Conservation (phyloP, 2,113 vertebrate genomes). For the Zapornia atra region DNA sequence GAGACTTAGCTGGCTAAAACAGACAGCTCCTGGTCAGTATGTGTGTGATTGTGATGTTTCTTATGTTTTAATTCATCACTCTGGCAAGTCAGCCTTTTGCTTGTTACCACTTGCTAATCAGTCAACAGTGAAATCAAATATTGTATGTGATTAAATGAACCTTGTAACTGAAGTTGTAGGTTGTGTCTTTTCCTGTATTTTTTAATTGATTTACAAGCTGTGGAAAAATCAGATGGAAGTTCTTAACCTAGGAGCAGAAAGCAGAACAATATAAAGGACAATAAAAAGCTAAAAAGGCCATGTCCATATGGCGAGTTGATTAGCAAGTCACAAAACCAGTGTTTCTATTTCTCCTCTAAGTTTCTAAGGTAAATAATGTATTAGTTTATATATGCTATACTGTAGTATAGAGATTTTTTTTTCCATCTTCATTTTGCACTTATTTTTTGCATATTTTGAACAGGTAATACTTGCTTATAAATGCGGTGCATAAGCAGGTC, state of each 20-base stretch:
- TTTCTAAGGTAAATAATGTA: background rate
- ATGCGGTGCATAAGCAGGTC: background rate
- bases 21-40: slow-evolving; percentile 64
- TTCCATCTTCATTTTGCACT: background rate
- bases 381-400: background rate
- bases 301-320: background rate
- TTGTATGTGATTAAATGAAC: slow-evolving; percentile 62
- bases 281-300: background rate
- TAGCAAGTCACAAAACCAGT: background rate
- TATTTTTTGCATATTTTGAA: background rate
- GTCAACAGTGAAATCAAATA: slow-evolving; percentile 59
- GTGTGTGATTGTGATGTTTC: slow-evolving; percentile 46
- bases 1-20: slow-evolving; percentile 83
- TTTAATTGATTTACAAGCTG: slow-evolving; percentile 37
- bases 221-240: slow-evolving; percentile 7
- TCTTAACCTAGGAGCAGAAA: slow-evolving; percentile 31
- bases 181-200: slow-evolving; percentile 42
- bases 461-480: background rate
- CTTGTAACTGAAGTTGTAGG: slow-evolving; percentile 44
- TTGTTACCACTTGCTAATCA: slow-evolving; percentile 60
- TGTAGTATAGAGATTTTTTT: background rate
- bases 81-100: slow-evolving; percentile 22
- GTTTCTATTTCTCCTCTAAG: background rate
- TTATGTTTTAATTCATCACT: slow-evolving; percentile 50
- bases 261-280: background rate